A percentile compares a stretch with the other conserved stretches of the same genome.
phyloP scores from a whole-genome alignment of 2,113 vertebrate species.

The Peromyscus polionotus region DNA sequence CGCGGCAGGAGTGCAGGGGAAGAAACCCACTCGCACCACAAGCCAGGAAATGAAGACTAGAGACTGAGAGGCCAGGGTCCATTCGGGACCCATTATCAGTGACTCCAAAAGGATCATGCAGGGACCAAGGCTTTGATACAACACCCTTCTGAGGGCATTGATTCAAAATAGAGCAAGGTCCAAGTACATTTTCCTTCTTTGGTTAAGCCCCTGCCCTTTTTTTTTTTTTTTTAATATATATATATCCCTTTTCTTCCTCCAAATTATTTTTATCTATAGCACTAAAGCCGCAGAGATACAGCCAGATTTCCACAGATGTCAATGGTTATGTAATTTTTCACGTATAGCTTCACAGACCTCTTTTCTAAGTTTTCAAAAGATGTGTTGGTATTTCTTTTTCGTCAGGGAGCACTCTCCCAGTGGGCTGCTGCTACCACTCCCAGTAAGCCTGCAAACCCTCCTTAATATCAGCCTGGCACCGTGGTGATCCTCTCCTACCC shows the following conservation, averaged over 20 bases:
- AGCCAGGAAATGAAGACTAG: not conserved
- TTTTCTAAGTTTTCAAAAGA: constrained; percentile 15
- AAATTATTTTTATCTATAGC: constrained; percentile 60
- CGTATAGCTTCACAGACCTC: not conserved
- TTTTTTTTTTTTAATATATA: not conserved
- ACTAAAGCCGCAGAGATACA: not conserved
- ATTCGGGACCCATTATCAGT: no score
- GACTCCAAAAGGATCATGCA: no score
- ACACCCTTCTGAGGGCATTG: not conserved
- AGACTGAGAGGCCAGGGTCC: not conserved
- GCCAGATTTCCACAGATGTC: constrained; percentile 31
- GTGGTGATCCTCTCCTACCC: not conserved
- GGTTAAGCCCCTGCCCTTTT: not conserved
- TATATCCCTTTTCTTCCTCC: not conserved
- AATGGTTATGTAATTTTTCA: constrained; percentile 28
- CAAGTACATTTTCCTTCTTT: constrained; percentile 38
- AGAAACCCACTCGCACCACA: not conserved
- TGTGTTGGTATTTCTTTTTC: not conserved
- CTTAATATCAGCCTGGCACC: not conserved
- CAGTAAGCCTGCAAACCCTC: not conserved
- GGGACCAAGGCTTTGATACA: not conserved
- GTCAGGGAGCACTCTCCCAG: not conserved
- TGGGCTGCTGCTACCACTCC: not conserved
- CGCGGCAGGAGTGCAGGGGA: not conserved
- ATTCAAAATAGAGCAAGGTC: not conserved